These are phyloP conservation scores for Drosophila austrosaltans DNA, from an alignment of 2,888 invertebrate genomes.

Conservation along the genomic window DNA sequence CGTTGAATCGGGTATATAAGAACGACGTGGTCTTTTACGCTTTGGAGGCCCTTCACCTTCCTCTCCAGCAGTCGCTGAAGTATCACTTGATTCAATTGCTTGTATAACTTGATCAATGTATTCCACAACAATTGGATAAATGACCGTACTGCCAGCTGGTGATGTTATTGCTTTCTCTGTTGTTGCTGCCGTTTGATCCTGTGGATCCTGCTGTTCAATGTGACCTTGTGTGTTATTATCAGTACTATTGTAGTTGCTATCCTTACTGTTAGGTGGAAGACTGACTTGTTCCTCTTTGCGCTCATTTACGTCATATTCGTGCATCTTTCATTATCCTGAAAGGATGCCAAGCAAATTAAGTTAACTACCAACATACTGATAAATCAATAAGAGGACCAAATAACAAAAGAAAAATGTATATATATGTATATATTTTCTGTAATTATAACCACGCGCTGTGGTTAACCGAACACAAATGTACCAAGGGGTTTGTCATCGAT, in stretches of 20 bases:
- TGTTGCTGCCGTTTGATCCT: not conserved
- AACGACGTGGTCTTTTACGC: conserved; percentile 56
- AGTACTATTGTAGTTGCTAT: conserved; percentile 34
- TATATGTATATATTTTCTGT: not conserved
- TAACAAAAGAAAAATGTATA: not conserved
- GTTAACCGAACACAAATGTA: conserved; percentile 24
- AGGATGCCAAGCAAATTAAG: conserved; percentile 48
- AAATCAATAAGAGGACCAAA: conserved; percentile 11
- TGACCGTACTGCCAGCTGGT: not conserved
- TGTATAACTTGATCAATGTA: conserved; percentile 43
- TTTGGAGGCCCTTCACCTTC: conserved; percentile 18
- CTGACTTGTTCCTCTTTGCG: conserved; percentile 80
- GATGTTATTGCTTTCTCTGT: not conserved
- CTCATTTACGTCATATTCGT: conserved; percentile 81
- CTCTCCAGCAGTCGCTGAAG: not conserved
- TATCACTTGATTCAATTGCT: conserved; percentile 9
- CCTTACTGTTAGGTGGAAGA: conserved; percentile 72
- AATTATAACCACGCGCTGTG: conserved; percentile 17
- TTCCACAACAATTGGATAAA: conserved; percentile 43
- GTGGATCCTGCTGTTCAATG: conserved; percentile 3
- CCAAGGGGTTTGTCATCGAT: conserved; percentile 42
- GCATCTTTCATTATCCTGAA: conserved; percentile 82
- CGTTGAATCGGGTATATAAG: conserved; percentile 51
- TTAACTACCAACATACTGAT: conserved; percentile 6
- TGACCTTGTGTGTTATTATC: conserved; percentile 23